Conservation (phyloP, 2,113 vertebrate species). For the Merops nubicus region DNA sequence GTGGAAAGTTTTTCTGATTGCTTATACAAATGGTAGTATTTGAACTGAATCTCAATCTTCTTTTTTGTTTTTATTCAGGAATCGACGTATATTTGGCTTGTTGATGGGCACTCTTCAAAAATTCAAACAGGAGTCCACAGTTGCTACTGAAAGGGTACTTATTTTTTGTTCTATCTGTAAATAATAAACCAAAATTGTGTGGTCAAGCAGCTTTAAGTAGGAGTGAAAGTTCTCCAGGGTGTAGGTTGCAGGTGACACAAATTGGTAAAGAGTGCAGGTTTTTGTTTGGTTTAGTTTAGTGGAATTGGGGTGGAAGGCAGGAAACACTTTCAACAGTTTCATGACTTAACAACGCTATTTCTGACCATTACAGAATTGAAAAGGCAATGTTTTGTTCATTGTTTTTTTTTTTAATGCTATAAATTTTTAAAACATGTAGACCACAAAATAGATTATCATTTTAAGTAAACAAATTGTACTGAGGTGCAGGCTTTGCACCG, state of each 20-base stretch:
- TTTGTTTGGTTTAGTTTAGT: not conserved
- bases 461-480: not conserved
- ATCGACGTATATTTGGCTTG: conserved; percentile 99
- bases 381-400: not conserved
- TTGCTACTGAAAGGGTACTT: conserved; percentile 91
- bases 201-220: not conserved
- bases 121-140: conserved; percentile 97
- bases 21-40: not conserved
- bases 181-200: not conserved
- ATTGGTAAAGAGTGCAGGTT: not conserved
- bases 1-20: not conserved
- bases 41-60: not conserved
- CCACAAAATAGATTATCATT: not conserved
- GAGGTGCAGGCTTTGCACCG: not conserved
- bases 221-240: not conserved
- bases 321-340: not conserved
- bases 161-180: not conserved
- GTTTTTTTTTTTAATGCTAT: not conserved
- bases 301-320: not conserved
- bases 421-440: not conserved
- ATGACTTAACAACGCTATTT: not conserved
- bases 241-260: not conserved
- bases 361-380: not conserved
- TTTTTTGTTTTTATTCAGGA: conserved; percentile 76
- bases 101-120: conserved; percentile 99